Base-by-base conservation (phyloP, 1,140 invertebrate species). In the Zaprionus camerounensis region DNA sequence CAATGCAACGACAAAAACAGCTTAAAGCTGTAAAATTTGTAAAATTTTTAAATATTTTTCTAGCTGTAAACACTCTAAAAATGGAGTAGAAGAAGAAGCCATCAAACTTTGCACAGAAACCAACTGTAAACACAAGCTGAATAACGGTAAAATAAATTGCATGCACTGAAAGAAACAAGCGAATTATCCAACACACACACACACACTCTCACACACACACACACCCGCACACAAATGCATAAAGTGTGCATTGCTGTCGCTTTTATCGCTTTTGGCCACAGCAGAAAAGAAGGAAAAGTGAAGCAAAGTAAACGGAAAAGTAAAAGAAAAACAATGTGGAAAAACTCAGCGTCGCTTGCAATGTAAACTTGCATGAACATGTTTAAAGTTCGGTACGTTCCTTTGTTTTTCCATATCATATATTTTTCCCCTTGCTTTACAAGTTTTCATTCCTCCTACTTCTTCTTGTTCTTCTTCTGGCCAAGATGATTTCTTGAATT, bases 401-500 rank as follows among this genome's bases (percentile, higher is more conserved):
- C 9, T 49, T 49, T 49, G 46, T 49, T 49, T 49, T 49, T 49
- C 46, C 46, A 20, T 51, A 51, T 24, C 22, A 12, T 51, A 26
- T 53, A 12, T 36, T 36, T 56, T 1, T 20, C 20, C 31, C 3
- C 5, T 22, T 53, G 28, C 20, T 11, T 26, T 26, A 3, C 53
- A 5, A 31, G 4, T 11, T 62, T 59, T 2, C n/a, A 34, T 12
- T 44, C 34, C 15, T 12, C 24, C n/a, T 41, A 24, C 7, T 6
- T 13, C 51, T 62, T 76, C 66, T 56, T 75, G 71, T n/a, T 2
- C 46, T 20, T 70, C 56, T 17, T 56, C 70, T 62, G 17, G n/a
- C 46, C 51, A n/a, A 77, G 70, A 74, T 81, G 81, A 74, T 84
- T 82, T 68, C 82, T 51, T 71, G 49, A 76, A 74, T 87, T 86